Percentiles rank a stretch among this genome's conserved stretches.
phyloP scores from a whole-genome alignment of 1,140 invertebrate species.

The Procambarus virginalis region DNA sequence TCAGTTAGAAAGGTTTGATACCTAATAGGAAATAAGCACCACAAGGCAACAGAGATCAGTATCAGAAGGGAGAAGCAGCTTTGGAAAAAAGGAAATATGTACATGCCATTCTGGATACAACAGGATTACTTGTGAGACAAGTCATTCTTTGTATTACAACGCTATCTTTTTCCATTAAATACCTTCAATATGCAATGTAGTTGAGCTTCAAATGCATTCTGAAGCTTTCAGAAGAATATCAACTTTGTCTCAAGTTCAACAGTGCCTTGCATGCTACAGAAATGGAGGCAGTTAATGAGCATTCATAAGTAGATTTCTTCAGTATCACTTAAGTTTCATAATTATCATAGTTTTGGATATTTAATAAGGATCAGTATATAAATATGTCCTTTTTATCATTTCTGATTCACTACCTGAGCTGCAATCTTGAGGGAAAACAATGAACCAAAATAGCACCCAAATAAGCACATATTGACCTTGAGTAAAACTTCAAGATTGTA shows the following conservation, averaged over 20 bases:
- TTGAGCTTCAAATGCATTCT: not conserved
- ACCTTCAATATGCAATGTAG: not conserved
- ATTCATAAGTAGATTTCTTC: not conserved
- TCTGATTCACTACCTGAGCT: slow-evolving; percentile 30
- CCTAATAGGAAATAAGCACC: not conserved
- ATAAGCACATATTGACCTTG: not conserved
- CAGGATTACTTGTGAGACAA: not conserved
- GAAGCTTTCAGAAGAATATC: not conserved
- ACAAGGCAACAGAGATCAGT: not conserved
- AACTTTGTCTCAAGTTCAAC: slow-evolving; percentile 4
- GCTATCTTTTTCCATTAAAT: not conserved
- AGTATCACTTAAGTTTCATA: not conserved
- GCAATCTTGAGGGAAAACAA: not conserved
- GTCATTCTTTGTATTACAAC: not conserved
- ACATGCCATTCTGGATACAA: not conserved
- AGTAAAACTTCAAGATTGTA: slow-evolving; percentile 12
- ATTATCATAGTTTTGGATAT: not conserved
- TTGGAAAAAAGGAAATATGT: not conserved
- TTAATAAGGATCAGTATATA: not conserved
- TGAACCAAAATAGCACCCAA: not conserved
- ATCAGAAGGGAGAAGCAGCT: not conserved
- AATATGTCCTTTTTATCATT: not conserved
- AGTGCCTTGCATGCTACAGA: not conserved
- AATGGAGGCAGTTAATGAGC: slow-evolving; percentile 4
- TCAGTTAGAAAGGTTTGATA: too few species aligned